phyloP scores from a whole-genome alignment of 2,797 vertebrate genomes.

The Diplodus sargus region DNA sequence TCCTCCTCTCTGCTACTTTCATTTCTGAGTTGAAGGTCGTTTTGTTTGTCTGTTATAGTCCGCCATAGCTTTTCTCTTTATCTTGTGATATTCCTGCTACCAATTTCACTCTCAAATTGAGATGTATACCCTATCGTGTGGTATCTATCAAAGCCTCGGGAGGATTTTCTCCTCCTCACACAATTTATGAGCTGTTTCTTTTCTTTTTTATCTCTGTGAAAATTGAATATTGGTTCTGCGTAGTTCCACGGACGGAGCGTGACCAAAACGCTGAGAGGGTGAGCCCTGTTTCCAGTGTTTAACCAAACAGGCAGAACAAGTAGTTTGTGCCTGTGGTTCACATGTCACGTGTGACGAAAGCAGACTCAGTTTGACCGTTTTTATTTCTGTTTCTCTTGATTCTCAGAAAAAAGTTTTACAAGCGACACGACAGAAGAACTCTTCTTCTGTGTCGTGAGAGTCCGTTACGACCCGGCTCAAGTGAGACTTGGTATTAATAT shows the following conservation, averaged over 20 bases:
- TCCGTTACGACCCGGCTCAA: too few relatives aligned
- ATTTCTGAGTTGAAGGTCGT: slow-evolving; percentile 47
- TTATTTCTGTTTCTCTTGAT: not conserved
- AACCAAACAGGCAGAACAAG: not conserved
- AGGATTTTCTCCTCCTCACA: slow-evolving; percentile 37
- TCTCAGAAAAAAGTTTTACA: too few relatives aligned
- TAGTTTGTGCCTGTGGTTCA: not conserved
- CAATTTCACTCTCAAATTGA: slow-evolving; percentile 38
- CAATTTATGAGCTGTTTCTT: slow-evolving; percentile 35
- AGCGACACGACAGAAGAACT: too few relatives aligned
- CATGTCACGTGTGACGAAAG: not conserved
- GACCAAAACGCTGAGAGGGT: not conserved
- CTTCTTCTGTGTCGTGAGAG: too few relatives aligned
- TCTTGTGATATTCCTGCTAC: slow-evolving; percentile 35
- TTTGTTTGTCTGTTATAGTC: slow-evolving; percentile 29
- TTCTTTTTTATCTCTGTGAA: slow-evolving; percentile 32
- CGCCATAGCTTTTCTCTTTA: slow-evolving; percentile 28
- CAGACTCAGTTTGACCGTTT: not conserved
- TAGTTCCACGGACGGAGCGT: slow-evolving; percentile 4
- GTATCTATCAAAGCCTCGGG: slow-evolving; percentile 29
- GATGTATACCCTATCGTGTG: not conserved
- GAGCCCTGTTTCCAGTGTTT: not conserved
- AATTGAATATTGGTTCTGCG: slow-evolving; percentile 23
- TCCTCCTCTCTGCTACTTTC: slow-evolving; percentile 15
- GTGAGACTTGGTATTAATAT: too few relatives aligned